Conservation (phyloP, 2,888 invertebrate genomes). For the Calliscelio sp. region DNA sequence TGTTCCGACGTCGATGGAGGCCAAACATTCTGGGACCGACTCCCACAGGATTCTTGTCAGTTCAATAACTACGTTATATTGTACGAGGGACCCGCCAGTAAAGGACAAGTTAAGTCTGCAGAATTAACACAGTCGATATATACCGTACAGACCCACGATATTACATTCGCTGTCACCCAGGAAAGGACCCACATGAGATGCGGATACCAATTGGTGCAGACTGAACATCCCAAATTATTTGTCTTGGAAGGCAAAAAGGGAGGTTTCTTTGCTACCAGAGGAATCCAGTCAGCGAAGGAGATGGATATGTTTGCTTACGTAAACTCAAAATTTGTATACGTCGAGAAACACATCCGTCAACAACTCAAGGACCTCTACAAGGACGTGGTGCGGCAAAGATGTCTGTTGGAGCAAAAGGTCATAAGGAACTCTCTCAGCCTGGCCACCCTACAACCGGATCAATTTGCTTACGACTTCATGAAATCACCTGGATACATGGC, state of each 20-base stretch:
- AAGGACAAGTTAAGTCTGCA: background rate
- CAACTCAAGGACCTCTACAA: constrained; percentile 66
- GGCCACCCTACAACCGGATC: constrained; percentile 66
- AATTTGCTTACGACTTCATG: constrained; percentile 7
- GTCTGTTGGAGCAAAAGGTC: constrained; percentile 75
- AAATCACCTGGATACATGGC: constrained; percentile 77
- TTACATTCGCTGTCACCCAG: background rate
- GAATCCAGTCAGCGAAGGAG: background rate
- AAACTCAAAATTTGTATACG: constrained; percentile 77
- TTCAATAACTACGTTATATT: constrained; percentile 60
- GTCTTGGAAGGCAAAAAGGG: constrained; percentile 1
- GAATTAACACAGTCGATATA: background rate
- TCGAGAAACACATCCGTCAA: too few relatives aligned
- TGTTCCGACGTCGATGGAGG: constrained; percentile 60
- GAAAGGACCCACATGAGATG: background rate
- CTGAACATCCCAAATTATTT: constrained; percentile 1
- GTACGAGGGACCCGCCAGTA: constrained; percentile 62
- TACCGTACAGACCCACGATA: background rate
- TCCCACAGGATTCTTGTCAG: constrained; percentile 39
- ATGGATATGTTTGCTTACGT: constrained; percentile 73
- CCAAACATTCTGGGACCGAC: constrained; percentile 44
- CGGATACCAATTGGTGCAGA: constrained; percentile 5
- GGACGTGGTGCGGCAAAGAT: constrained; percentile 74
- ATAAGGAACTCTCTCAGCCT: constrained; percentile 74
- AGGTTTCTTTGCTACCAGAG: background rate